Percentiles rank a stretch among this genome's conserved stretches.
phyloP scores from a whole-genome alignment of 2,797 vertebrate genomes.

The Iguana delicatissima region DNA sequence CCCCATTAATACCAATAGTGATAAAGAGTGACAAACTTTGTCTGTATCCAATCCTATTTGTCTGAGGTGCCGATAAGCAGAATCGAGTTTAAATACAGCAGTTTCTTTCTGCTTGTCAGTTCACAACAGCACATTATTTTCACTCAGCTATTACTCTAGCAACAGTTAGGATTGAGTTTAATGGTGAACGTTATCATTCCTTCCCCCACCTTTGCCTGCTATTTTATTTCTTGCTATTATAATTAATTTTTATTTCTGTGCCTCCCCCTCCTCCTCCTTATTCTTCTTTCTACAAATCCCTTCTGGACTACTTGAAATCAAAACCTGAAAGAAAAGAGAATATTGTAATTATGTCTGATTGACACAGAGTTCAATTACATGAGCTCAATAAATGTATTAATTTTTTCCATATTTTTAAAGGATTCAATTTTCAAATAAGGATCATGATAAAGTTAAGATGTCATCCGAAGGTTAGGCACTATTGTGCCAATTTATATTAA shows the following conservation, averaged over 20 bases:
- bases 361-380: slow-evolving; percentile 37
- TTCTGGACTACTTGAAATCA: slow-evolving; percentile 35
- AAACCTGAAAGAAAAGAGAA: slow-evolving; percentile 10
- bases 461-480: slow-evolving; percentile 45
- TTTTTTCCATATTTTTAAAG: slow-evolving; percentile 49
- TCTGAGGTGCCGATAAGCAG: neutral
- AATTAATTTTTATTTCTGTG: neutral
- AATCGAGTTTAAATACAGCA: neutral
- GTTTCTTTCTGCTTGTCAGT: neutral
- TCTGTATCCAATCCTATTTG: no score
- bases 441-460: slow-evolving; percentile 43
- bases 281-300: neutral
- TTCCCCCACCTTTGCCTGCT: neutral
- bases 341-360: slow-evolving; percentile 56
- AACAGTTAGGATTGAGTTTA: neutral
- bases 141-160: neutral
- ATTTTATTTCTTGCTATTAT: slow-evolving; percentile 21
- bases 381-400: slow-evolving; percentile 32
- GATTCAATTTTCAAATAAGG: slow-evolving; percentile 35
- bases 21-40: neutral
- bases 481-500: neutral
- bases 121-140: neutral
- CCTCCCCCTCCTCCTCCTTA: neutral
- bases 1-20: neutral
- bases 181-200: neutral